Evolutionary conservation across 2,888 invertebrate genomes (phyloP).

Genomic region (Bombyx huttoni): DNA sequence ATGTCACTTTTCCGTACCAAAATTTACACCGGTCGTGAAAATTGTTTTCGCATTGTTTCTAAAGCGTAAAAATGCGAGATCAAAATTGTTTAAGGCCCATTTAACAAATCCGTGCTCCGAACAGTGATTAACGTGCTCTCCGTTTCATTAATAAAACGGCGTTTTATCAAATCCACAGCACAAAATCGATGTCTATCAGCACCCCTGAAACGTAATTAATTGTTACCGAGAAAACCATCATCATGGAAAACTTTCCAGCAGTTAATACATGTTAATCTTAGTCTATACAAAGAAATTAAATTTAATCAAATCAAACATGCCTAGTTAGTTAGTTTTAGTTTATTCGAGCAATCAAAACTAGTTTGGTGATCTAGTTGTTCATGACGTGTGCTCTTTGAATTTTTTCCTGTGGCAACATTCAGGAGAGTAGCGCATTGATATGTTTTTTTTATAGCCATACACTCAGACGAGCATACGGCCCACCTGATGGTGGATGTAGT

Average conservation of each 20-base stretch:
- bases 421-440: too few species aligned
- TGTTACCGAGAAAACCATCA: conserved; percentile 16
- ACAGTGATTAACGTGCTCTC: conserved; percentile 51
- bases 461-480: too few species aligned
- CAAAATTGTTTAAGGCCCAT: conserved; percentile 41
- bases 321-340: too few species aligned
- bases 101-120: conserved; percentile 38
- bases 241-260: conserved; percentile 12
- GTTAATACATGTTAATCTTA: background rate
- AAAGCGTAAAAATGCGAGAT: conserved; percentile 20
- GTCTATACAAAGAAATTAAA: background rate
- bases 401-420: too few species aligned
- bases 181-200: conserved; percentile 6
- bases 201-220: conserved; percentile 9
- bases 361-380: too few species aligned
- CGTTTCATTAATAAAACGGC: conserved; percentile 39
- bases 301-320: background rate
- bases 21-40: conserved; percentile 2
- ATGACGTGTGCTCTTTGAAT: too few species aligned
- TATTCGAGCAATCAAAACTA: too few species aligned
- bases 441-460: too few species aligned
- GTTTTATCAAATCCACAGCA: conserved; percentile 24
- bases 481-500: too few species aligned
- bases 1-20: background rate
- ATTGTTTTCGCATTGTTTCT: conserved; percentile 17